Evolutionary conservation across 2,888 invertebrate species (phyloP), one percentile per base, ranked within the genome.

Genomic region (Hetaerina titia): DNA sequence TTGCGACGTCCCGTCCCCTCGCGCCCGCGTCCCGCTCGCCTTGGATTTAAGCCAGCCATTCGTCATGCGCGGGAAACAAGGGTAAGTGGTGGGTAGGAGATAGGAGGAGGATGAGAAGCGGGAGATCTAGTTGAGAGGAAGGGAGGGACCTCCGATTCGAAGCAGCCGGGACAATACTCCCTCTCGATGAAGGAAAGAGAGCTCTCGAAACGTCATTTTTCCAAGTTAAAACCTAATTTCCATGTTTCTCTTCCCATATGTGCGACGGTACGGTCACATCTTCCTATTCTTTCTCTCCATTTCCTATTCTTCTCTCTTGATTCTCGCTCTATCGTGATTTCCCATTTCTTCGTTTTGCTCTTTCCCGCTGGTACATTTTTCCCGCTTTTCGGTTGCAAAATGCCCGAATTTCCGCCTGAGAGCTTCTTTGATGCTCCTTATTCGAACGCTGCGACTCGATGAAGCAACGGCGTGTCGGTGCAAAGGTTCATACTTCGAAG

Each of bases 211-310:
- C 81, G 81, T 81, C 81, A 81, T 81, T 31, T 81, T 15, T 81
- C 81, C 31, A 25, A 81, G 81, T 81, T 81, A 81, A 81, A 81
- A 81, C 81, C 81, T 81, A 81, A 81, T 81, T 81, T 81, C 25
- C 81, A 31, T 31, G 81, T 31, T 31, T n/a, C 81, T 4, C 11
- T 13, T 81, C 81, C 81, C 11, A 11, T 81, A 81, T 81, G 81
- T 31, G 19, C 81, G 31, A 25, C 81, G 31, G 81, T 31, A 81
- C 81, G 81, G 11, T n/a, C 25, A 4, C 25, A 11, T n/a, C 81
- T 4, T 45, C 45, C 45, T 81, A 31, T 25, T 81, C 4, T n/a
- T 69, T n/a, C 31, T 31, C 81, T 31, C 81, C 31, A 7, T 81
- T 25, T 15, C 25, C 74, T 25, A n/a, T 25, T 25, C 8, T 25